Evolutionary conservation across 2,888 invertebrate species (phyloP).

Genomic region (Bellardia pandia): DNA sequence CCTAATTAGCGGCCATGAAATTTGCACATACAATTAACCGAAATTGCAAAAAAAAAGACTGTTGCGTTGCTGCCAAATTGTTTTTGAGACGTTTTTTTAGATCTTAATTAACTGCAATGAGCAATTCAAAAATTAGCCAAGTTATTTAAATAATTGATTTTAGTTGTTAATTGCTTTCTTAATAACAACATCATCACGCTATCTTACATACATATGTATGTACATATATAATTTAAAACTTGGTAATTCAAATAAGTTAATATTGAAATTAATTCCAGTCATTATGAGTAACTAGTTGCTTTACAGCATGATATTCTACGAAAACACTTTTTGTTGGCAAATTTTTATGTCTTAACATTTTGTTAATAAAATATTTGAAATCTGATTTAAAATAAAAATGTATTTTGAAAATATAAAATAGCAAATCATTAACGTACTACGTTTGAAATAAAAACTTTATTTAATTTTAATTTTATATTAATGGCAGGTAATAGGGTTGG

Average conservation of each 20-base stretch:
- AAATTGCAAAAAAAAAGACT: neutral
- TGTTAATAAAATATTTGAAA: too few relatives aligned
- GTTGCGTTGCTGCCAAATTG: neutral
- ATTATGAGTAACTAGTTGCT: constrained; percentile 25
- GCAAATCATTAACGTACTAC: neutral
- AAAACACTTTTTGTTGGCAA: too few relatives aligned
- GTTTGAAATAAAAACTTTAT: neutral
- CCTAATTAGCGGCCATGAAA: constrained; percentile 40
- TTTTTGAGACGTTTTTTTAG: neutral
- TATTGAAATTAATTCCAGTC: constrained; percentile 10
- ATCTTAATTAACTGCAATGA: constrained; percentile 26
- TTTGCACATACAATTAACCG: neutral
- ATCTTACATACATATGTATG: neutral
- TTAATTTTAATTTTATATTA: too few relatives aligned
- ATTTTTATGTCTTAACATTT: too few relatives aligned
- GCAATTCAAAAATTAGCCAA: neutral
- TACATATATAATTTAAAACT: neutral
- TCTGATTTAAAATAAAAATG: too few relatives aligned
- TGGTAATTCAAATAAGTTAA: neutral
- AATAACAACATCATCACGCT: constrained; percentile 16
- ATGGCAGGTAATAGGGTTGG: too few relatives aligned
- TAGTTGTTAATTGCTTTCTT: neutral
- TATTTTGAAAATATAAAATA: too few relatives aligned
- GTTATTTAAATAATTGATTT: constrained; percentile 10
- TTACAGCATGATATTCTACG: neutral